Conservation (phyloP, 2,888 invertebrate species). For the Zaprionus lineosus region DNA sequence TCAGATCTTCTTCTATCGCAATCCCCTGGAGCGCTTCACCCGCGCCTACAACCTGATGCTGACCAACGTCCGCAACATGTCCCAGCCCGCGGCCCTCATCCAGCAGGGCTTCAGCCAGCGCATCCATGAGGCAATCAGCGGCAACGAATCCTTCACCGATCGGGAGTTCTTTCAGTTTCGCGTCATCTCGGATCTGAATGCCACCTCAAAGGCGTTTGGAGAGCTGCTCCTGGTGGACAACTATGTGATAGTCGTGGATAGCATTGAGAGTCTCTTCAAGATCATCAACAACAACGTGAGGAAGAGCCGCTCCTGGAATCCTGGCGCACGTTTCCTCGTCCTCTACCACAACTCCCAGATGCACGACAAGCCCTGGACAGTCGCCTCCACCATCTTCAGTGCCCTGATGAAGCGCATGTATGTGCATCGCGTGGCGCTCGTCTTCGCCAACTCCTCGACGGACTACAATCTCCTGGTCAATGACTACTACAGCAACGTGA, state of each 20-base stretch:
- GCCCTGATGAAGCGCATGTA: constrained; percentile 71
- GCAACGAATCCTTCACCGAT: background rate
- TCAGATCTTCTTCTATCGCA: constrained; percentile 67
- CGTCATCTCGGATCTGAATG: constrained; percentile 66
- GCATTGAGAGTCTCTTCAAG: constrained; percentile 50
- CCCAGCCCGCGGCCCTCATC: constrained; percentile 81
- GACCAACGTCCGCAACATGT: constrained; percentile 75
- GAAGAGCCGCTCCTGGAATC: constrained; percentile 80
- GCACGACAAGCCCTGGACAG: constrained; percentile 43
- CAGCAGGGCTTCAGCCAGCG: constrained; percentile 73
- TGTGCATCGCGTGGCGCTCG: constrained; percentile 77
- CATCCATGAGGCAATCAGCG: constrained; percentile 72
- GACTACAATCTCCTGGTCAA: constrained; percentile 78
- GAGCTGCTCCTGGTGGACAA: constrained; percentile 73
- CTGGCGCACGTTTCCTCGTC: constrained; percentile 80
- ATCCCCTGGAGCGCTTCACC: constrained; percentile 57
- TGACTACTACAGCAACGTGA: constrained; percentile 76
- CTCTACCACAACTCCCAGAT: constrained; percentile 75
- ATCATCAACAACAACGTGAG: constrained; percentile 67
- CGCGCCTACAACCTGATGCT: constrained; percentile 77
- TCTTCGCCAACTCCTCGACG: constrained; percentile 70
- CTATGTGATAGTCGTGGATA: constrained; percentile 80
- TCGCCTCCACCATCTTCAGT: constrained; percentile 71
- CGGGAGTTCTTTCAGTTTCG: constrained; percentile 67
- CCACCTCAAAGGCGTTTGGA: constrained; percentile 24